Evolutionary conservation across 1,140 invertebrate genomes (phyloP).

Genomic region (Samia ricini): DNA sequence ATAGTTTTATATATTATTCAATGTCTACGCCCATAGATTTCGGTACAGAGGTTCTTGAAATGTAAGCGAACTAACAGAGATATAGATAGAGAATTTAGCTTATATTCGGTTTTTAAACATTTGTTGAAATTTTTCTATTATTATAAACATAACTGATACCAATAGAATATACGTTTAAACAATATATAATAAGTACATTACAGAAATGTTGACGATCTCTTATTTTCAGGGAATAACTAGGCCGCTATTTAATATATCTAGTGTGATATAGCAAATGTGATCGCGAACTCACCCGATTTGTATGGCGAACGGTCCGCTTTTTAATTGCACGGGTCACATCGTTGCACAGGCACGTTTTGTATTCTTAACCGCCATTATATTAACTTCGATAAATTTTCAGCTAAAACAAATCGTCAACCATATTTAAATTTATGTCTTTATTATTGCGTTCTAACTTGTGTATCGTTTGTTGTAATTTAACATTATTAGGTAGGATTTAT

Average conservation of each 20-base stretch:
- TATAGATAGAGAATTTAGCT: too few species aligned
- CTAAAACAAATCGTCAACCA: background rate
- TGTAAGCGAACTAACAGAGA: too few species aligned
- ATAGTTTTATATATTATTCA: too few species aligned
- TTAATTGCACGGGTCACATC: constrained; percentile 61
- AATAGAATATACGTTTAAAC: background rate
- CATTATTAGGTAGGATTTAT: too few species aligned
- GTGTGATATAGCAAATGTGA: constrained; percentile 48
- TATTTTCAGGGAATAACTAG: constrained; percentile 57
- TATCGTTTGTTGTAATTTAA: background rate
- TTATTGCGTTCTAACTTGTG: constrained; percentile 5
- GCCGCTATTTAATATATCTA: constrained; percentile 61
- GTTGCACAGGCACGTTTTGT: constrained; percentile 51
- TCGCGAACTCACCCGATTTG: constrained; percentile 60
- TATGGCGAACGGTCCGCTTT: constrained; percentile 63
- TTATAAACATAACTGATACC: background rate
- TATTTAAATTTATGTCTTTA: constrained; percentile 15
- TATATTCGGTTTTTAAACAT: too few species aligned
- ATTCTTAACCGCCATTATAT: constrained; percentile 27
- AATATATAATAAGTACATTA: background rate
- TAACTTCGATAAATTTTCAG: constrained; percentile 12
- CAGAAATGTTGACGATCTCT: constrained; percentile 38
- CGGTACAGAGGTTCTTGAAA: too few species aligned
- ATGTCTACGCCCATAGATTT: too few species aligned
- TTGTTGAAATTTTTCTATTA: background rate